Base-by-base conservation (phyloP, 2,888 invertebrate species). In the Lochmaea capreae region DNA sequence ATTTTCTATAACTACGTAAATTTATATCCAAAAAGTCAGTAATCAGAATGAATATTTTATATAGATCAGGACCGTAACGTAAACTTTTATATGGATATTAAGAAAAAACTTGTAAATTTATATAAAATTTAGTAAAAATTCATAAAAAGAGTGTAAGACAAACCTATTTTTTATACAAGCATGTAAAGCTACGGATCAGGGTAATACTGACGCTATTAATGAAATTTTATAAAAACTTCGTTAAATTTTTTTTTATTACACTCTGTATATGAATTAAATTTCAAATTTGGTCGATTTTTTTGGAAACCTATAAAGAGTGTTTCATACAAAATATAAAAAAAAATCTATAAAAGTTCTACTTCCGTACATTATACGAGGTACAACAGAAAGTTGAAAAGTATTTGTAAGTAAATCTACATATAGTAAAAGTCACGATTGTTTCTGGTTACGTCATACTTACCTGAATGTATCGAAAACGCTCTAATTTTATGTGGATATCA, bases 231-330 rank as follows among this genome's bases (percentile, higher is more conserved):
- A 54, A 16, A n/a, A 54, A 54, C n/a, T 54, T 3, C 52, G n/a
- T 9, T 9, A 54, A 5, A 26, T 26, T 26, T 26, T 49, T 52
- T n/a, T 16, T 9, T 12, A 1, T 43, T 54, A 54, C 52, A 54
- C 16, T 54, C 52, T 54, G 9, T 54, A 16, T 18, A 54, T 16
- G 52, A 54, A 54, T 52, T 52, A 12, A 1, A n/a, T 14, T 52
- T n/a, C 9, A 54, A 49, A 54, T 54, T 59, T 59, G 58, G 58
- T 59, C 58, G 26, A 12, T 26, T 59, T 54, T 54, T 26, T 49
- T 49, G 46, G 46, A 49, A 49, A 14, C n/a, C 5, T 49, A 49
- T 49, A 26, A 26, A 5, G 3, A 5, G 22, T 5, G 26, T 26
- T 26, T 26, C 26, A 12, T 49, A 49, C n/a, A 49, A 49, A 49